Conservation (phyloP, 2,888 invertebrate species). For the Drosophila ochracea region DNA sequence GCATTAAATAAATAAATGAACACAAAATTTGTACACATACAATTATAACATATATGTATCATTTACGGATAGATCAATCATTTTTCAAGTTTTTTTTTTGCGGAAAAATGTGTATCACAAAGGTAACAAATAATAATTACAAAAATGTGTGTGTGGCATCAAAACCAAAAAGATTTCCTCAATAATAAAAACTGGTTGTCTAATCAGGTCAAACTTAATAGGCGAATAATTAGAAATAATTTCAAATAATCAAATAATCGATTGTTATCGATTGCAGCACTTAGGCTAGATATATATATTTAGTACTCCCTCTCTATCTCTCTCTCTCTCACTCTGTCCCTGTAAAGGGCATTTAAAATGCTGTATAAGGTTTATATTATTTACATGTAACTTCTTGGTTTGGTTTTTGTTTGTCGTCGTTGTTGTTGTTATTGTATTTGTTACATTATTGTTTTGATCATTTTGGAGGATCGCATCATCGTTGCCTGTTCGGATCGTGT, state of each 20-base stretch:
- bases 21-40: no score
- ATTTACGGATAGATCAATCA: neutral
- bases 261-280: slow-evolving; percentile 5
- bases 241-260: neutral
- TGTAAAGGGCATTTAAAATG: slow-evolving; percentile 7
- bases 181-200: neutral
- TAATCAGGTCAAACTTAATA: slow-evolving; percentile 6
- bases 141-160: slow-evolving; percentile 1
- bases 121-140: slow-evolving; percentile 7
- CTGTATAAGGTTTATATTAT: slow-evolving; percentile 10
- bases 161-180: slow-evolving; percentile 7
- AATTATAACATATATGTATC: neutral
- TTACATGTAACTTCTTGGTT: slow-evolving; percentile 27
- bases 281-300: neutral
- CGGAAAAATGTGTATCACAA: slow-evolving; percentile 2
- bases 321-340: neutral
- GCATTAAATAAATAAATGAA: neutral
- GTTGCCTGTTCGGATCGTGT: slow-evolving; percentile 64
- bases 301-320: neutral
- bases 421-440: slow-evolving; percentile 32
- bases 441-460: slow-evolving; percentile 67
- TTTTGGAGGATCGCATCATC: slow-evolving; percentile 67
- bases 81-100: neutral
- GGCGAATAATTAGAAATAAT: slow-evolving; percentile 6
- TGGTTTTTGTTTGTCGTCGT: slow-evolving; percentile 12